Evolutionary conservation across 2,888 invertebrate genomes (phyloP), one percentile per base, ranked within the genome.

Genomic region (Drosophila melanocephala): DNA sequence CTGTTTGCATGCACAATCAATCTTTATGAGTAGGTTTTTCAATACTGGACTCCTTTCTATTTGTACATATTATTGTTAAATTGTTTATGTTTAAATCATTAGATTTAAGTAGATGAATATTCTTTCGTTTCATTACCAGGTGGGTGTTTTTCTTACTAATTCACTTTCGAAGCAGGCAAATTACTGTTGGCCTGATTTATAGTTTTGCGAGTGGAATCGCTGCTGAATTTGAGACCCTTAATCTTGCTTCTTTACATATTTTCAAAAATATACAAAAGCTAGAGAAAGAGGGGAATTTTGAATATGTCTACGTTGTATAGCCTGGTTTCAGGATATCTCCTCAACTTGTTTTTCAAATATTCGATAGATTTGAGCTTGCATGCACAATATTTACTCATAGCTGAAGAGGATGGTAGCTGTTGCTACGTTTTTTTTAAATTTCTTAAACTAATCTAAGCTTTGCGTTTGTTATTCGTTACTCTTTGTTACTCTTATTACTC

Each of bases 1-100:
- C 28, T 42, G 22, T 58, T 71, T 62, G 71, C 71, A 63, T 75
- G 71, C 26, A 16, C 16, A 33, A 59, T 55, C 3, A 39, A 30
- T 58, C 35, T n/a, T 14, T 39, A 32, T 37, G 37, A 57, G 26
- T 35, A 19, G 22, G 14, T 64, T 39, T 51, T 50, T 14, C 9
- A 22, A 32, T 52, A 39, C 22, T 30, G 5, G 16, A 37, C 16
- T 37, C 22, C 16, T 68, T 59, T 5, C 47, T 50, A 35, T 19
- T 30, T 51, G 28, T 26, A 16, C 16, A 47, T 16, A 28, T 51
- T 19, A 19, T 37, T 47, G 14, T 47, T 47, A 0, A 28, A 50
- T 16, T 26, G 26, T 7, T 14, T 26, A 26, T 42, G n/a, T 42
- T 44, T 14, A 22, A 44, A 22, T 22, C 44, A 22, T 26, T 47